phyloP scores from a whole-genome alignment of 2,113 vertebrate genomes.

The Numenius arquata region DNA sequence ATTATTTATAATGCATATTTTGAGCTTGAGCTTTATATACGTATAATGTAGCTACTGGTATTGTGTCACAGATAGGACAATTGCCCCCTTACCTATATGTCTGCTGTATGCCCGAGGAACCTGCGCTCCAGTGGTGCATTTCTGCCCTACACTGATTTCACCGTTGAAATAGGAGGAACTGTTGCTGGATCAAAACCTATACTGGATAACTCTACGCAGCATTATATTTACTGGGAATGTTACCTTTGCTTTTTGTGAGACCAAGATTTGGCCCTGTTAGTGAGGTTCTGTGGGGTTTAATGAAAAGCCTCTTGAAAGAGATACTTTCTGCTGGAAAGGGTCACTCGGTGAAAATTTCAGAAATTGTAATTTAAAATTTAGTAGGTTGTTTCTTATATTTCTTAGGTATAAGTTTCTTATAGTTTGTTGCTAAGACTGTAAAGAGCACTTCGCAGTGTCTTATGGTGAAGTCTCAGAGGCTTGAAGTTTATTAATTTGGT shows the following conservation, averaged over 20 bases:
- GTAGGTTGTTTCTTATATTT: no score
- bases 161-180: not conserved
- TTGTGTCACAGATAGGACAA: not conserved
- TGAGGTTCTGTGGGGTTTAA: not conserved
- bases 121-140: not conserved
- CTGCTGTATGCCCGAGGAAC: not conserved
- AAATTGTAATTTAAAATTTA: not conserved
- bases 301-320: not conserved
- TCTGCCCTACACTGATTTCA: not conserved
- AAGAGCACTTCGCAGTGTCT: not conserved
- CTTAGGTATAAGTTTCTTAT: not conserved
- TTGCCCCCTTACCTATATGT: not conserved
- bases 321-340: not conserved
- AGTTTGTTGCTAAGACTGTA: not conserved
- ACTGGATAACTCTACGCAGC: accelerated
- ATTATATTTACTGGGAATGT: not conserved
- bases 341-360: not conserved
- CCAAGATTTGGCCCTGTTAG: not conserved
- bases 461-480: not conserved
- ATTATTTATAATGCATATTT: not conserved
- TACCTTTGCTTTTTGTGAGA: not conserved
- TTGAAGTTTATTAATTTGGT: not conserved
- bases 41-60: not conserved
- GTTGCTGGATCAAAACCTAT: not conserved
- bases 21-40: not conserved